A percentile compares a stretch with the other conserved stretches of the same genome.
These are phyloP conservation scores for Eulemur macaco DNA, from an alignment of 2,113 vertebrate genomes.

Conservation along the genomic window DNA sequence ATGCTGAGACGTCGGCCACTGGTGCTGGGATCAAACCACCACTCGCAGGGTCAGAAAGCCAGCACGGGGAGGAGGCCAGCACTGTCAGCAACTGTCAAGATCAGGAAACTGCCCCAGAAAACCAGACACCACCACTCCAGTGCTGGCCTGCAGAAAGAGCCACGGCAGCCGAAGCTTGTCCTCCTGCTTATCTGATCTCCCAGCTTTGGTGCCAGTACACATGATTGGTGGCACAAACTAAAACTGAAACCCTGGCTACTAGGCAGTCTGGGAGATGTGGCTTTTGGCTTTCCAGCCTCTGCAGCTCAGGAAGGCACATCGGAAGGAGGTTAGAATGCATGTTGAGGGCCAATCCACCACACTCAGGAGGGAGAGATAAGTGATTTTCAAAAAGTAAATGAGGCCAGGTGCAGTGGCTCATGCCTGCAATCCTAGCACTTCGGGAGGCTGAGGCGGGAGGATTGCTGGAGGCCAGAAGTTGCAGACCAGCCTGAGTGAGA, in stretches of 20 bases:
- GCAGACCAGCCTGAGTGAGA: neutral
- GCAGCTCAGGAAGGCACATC: neutral
- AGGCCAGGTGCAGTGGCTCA: neutral
- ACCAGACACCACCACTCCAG: neutral
- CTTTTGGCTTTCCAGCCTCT: neutral
- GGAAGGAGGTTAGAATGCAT: neutral
- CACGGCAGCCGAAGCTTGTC: neutral
- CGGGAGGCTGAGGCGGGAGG: neutral
- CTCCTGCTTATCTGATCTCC: neutral
- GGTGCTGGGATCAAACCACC: neutral
- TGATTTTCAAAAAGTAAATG: neutral
- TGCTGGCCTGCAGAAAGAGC: neutral
- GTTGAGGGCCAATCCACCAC: neutral
- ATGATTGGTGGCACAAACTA: neutral
- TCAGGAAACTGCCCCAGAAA: neutral
- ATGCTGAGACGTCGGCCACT: neutral
- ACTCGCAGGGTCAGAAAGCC: neutral
- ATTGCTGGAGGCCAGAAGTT: neutral
- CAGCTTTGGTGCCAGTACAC: neutral
- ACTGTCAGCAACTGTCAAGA: neutral
- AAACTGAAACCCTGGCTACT: neutral
- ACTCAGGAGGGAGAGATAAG: neutral
- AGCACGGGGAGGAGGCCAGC: neutral
- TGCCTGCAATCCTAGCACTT: neutral
- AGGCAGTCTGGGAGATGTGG: neutral